These are phyloP conservation scores for Brachyistius frenatus DNA, from an alignment of 2,113 vertebrate species.

Conservation along the genomic window DNA sequence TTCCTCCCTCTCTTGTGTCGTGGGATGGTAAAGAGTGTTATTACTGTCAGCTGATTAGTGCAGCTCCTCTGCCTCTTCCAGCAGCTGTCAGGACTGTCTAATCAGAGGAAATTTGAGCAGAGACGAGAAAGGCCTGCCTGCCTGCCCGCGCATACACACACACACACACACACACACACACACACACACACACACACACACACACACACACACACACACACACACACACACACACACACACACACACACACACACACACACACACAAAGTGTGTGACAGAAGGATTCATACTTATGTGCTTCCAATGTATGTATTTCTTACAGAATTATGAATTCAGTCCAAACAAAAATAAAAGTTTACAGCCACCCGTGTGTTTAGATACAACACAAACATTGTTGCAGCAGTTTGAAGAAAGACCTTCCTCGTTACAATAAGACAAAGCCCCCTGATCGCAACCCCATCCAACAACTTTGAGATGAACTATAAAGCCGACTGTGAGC, in stretches of 20 bases:
- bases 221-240: not conserved
- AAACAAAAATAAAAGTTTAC: not conserved
- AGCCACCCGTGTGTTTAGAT: not conserved
- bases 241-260: not conserved
- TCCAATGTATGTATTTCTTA: not conserved
- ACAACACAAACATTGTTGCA: not conserved
- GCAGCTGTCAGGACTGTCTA: conserved; percentile 63
- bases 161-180: not conserved
- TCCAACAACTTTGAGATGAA: not conserved
- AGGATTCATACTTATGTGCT: not conserved
- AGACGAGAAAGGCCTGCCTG: conserved; percentile 25
- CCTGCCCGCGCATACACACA: not conserved
- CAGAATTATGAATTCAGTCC: not conserved
- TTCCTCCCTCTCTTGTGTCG: conserved; percentile 63
- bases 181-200: not conserved
- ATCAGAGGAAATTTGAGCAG: conserved; percentile 66
- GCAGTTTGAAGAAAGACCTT: not conserved
- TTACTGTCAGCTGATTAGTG: conserved; percentile 75
- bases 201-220: not conserved
- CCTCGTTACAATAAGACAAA: not conserved
- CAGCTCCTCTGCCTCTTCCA: conserved; percentile 55
- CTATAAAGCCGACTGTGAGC: not conserved
- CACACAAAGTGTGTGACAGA: not conserved
- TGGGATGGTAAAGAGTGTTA: conserved; percentile 66
- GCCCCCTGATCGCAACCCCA: not conserved